Conservation (phyloP, 2,113 vertebrate species). For the Genyomyrus donnyi region DNA sequence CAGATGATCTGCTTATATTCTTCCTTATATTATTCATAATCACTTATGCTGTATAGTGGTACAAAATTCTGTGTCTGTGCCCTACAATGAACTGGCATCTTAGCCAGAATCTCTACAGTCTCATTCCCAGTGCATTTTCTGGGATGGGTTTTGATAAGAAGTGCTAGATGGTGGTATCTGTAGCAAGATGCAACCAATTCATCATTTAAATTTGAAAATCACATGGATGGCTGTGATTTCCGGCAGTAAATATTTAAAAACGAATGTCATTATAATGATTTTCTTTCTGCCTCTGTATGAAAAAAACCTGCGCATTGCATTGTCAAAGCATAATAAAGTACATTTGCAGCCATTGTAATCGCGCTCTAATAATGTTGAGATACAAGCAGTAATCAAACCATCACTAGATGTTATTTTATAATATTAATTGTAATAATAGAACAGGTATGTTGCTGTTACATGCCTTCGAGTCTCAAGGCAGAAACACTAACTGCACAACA, state of each 20-base stretch:
- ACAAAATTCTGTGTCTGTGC: not conserved
- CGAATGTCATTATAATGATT: too few species aligned
- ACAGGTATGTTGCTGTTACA: not conserved
- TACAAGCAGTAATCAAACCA: not conserved
- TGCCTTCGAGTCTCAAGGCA: not conserved
- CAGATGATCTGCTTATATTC: not conserved
- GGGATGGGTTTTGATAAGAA: not conserved
- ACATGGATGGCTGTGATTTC: too few species aligned
- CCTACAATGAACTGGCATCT: not conserved
- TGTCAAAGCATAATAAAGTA: not conserved
- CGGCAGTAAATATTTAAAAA: too few species aligned
- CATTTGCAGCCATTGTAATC: not conserved
- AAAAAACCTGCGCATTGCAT: too few species aligned
- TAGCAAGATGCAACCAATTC: too few species aligned
- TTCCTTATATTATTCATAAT: not conserved
- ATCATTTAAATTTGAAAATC: too few species aligned
- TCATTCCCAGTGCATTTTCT: not conserved
- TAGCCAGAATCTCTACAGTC: not conserved
- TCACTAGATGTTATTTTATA: not conserved
- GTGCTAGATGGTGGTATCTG: too few species aligned
- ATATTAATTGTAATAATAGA: not conserved
- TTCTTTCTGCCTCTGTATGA: too few species aligned
- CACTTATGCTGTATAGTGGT: not conserved
- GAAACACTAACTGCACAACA: too few species aligned
- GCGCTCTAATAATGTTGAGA: not conserved